Percentiles rank a stretch among this genome's conserved stretches.
These are phyloP conservation scores for Heterohyrax brucei DNA, from an alignment of 2,797 vertebrate genomes.

Conservation along the genomic window DNA sequence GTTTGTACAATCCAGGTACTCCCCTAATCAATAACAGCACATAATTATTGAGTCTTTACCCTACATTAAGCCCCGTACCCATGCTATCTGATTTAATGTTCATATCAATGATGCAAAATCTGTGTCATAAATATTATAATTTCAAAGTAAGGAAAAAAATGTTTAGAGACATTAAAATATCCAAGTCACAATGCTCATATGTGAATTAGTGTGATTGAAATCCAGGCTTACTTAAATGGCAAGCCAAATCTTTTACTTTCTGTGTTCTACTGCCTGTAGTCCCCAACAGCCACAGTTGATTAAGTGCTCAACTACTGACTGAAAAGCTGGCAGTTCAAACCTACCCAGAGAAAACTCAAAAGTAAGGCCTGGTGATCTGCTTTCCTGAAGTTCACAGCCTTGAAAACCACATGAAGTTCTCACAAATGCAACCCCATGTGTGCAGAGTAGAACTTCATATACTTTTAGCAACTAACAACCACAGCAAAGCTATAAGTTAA, in stretches of 20 bases:
- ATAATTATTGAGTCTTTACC: background rate
- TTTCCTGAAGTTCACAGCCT: background rate
- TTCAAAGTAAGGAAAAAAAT: background rate
- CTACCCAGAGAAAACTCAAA: background rate
- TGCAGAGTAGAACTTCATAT: no score
- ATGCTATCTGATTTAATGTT: background rate
- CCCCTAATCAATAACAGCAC: background rate
- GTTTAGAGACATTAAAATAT: background rate
- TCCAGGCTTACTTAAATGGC: accelerated
- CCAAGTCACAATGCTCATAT: background rate
- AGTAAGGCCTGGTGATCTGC: background rate
- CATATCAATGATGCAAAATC: background rate
- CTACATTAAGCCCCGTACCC: accelerated
- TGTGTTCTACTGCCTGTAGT: background rate
- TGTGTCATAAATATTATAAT: background rate
- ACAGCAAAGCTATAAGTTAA: background rate
- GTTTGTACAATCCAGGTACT: background rate
- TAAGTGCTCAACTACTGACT: background rate
- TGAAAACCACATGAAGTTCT: background rate
- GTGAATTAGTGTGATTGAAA: background rate
- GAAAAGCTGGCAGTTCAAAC: background rate
- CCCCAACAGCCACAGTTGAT: background rate
- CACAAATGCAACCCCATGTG: no score
- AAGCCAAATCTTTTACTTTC: background rate
- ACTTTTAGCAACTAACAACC: background rate